Evolutionary conservation across 2,113 vertebrate species (phyloP).

Genomic region (Marmota monax): DNA sequence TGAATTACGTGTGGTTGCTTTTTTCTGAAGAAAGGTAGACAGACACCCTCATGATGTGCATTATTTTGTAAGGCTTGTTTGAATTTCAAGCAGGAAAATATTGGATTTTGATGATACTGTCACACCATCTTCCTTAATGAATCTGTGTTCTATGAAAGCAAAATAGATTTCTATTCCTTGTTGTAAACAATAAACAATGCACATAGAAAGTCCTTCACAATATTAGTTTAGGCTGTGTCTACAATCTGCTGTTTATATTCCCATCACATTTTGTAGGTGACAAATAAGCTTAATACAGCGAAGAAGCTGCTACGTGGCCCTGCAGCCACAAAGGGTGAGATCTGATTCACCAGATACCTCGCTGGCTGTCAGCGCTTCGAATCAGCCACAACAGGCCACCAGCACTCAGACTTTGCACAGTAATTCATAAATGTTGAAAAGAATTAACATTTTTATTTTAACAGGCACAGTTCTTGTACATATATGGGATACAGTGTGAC

Average conservation of each 20-base stretch:
- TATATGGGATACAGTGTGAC: background rate
- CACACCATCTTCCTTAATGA: background rate
- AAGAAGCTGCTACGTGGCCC: background rate
- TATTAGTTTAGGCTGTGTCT: background rate
- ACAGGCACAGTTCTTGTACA: background rate
- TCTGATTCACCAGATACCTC: background rate
- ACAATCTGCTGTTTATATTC: background rate
- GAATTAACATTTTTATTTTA: background rate
- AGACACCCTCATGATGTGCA: background rate
- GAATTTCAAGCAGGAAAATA: conserved; percentile 16
- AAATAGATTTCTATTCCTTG: background rate
- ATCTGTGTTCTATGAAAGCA: background rate
- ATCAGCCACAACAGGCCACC: background rate
- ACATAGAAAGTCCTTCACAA: background rate
- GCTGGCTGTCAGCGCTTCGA: background rate
- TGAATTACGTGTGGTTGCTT: background rate
- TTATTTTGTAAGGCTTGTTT: background rate
- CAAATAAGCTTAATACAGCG: background rate
- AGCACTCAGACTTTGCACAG: background rate
- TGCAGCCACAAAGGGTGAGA: background rate
- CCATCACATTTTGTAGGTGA: background rate
- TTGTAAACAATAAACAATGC: background rate
- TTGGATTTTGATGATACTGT: background rate
- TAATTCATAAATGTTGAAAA: background rate
- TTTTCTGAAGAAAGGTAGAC: background rate